Evolutionary conservation across 64 coral and sea anemone genomes (phyloP).

Genomic region (Hydrozoanthus tunicans): DNA sequence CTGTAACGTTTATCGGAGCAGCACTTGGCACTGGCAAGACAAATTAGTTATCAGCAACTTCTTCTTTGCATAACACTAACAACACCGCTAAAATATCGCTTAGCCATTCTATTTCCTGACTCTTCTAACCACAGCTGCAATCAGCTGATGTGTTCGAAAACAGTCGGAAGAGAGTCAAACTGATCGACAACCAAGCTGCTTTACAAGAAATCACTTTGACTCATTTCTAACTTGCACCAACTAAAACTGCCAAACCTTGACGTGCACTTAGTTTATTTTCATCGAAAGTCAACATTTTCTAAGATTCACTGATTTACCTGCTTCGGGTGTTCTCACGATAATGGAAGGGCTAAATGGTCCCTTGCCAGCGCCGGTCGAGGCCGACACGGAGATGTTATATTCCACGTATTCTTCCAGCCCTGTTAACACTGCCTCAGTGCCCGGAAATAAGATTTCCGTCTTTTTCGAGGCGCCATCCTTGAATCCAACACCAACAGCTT

Average conservation of each 20-base stretch:
- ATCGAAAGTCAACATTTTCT: no score
- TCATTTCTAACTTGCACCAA: conserved; percentile 24
- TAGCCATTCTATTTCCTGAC: no score
- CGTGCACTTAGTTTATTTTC: no score
- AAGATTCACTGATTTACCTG: no score
- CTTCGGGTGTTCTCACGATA: no score
- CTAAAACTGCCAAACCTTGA: background rate
- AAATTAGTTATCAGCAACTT: background rate
- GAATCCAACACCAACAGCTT: conserved; percentile 51
- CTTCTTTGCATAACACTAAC: background rate
- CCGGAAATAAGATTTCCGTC: conserved; percentile 43
- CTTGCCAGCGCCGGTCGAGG: background rate
- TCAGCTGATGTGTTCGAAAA: conserved; percentile 1
- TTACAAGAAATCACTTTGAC: conserved; percentile 31
- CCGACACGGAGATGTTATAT: conserved; percentile 48
- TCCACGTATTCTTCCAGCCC: background rate
- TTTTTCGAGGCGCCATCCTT: conserved; percentile 4
- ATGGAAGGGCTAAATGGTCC: no score
- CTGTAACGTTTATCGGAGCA: background rate
- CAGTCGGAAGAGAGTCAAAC: conserved; percentile 31
- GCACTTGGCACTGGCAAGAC: background rate
- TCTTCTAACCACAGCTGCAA: conserved; percentile 1
- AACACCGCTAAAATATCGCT: no score
- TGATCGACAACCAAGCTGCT: conserved; percentile 35
- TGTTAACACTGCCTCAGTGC: conserved; percentile 26